Percentiles rank a stretch among this genome's conserved stretches.
phyloP scores from a whole-genome alignment of 2,113 vertebrate genomes.

The Spizaetus ornatus region DNA sequence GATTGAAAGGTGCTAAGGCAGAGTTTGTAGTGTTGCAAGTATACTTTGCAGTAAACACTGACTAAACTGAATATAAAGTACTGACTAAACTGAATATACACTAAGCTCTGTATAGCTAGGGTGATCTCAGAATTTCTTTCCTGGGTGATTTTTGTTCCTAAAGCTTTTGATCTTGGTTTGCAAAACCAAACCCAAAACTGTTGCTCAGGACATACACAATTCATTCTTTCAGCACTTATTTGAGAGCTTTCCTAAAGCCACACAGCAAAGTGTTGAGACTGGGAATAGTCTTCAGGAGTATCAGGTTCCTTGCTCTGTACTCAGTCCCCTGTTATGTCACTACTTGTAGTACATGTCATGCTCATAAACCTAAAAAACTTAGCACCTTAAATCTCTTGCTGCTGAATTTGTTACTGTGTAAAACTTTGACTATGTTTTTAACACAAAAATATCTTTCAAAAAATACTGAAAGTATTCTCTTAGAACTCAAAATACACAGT shows the following conservation, averaged over 20 bases:
- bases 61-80: background rate
- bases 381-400: background rate
- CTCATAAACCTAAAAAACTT: background rate
- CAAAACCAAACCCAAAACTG: background rate
- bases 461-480: background rate
- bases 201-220: background rate
- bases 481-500: background rate
- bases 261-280: background rate
- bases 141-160: background rate
- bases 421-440: background rate
- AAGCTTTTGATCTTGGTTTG: background rate
- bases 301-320: background rate
- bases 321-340: background rate
- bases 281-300: background rate
- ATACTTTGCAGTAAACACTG: background rate
- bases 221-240: background rate
- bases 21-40: background rate
- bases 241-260: background rate
- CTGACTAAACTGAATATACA: background rate
- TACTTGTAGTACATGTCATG: background rate
- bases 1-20: background rate
- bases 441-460: background rate
- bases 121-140: background rate
- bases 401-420: background rate
- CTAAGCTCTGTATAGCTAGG: background rate